Conservation (phyloP, 2,888 invertebrate genomes). For the Noctua pronuba region DNA sequence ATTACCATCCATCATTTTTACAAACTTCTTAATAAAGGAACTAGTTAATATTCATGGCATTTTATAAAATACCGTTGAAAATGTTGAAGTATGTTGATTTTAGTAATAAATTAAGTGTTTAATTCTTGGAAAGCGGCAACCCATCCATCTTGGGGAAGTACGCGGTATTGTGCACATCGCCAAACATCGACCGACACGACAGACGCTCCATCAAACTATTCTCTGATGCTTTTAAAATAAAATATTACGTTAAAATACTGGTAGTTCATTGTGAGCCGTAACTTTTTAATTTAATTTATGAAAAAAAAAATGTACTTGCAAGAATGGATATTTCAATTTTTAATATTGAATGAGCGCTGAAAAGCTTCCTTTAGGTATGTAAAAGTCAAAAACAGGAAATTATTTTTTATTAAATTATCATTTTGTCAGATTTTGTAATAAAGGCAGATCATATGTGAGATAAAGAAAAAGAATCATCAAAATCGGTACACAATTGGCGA, state of each 20-base stretch:
- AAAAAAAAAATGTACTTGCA: background rate
- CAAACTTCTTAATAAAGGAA: slow-evolving; percentile 27
- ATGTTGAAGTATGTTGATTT: slow-evolving; percentile 46
- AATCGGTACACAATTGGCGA: too few species aligned
- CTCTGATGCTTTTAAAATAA: slow-evolving; percentile 15
- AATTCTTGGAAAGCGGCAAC: slow-evolving; percentile 37
- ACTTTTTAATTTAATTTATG: background rate
- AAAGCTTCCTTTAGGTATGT: background rate
- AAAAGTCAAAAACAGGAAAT: too few species aligned
- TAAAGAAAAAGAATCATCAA: too few species aligned
- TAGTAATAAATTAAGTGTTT: slow-evolving; percentile 52
- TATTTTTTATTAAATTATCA: background rate
- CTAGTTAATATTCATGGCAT: slow-evolving; percentile 41
- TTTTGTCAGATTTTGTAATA: background rate
- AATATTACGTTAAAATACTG: background rate
- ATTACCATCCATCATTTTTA: slow-evolving; percentile 33
- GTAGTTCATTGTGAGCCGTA: background rate
- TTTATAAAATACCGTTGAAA: slow-evolving; percentile 26
- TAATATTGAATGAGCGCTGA: background rate
- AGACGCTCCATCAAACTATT: slow-evolving; percentile 48
- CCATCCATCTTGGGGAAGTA: slow-evolving; percentile 51
- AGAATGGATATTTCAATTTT: background rate
- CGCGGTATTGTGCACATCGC: slow-evolving; percentile 31
- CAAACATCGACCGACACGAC: slow-evolving; percentile 31
- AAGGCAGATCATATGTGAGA: background rate